Percentiles rank a stretch among this genome's conserved stretches.
Evolutionary conservation across 1,140 invertebrate genomes (phyloP).

Genomic region (Lanistes nyassanus): DNA sequence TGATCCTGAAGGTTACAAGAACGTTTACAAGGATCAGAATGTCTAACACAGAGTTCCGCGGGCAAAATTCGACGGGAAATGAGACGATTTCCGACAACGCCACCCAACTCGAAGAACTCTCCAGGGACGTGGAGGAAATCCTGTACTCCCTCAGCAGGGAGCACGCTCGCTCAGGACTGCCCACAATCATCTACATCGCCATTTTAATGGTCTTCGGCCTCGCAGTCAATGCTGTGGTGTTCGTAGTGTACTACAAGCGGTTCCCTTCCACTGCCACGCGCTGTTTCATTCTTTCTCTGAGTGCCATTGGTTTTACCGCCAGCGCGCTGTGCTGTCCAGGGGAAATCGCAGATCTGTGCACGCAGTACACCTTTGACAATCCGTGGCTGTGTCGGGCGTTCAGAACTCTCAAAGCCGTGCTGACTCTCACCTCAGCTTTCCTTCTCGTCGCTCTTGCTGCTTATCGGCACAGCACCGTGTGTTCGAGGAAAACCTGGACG

Average conservation of each 20-base stretch:
- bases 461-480: slow-evolving; percentile 34
- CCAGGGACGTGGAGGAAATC: neutral
- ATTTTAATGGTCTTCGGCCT: slow-evolving; percentile 34
- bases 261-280: slow-evolving; percentile 32
- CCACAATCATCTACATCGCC: slow-evolving; percentile 34
- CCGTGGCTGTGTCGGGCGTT: slow-evolving; percentile 23
- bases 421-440: slow-evolving; percentile 25
- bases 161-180: slow-evolving; percentile 16
- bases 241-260: slow-evolving; percentile 35
- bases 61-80: no score
- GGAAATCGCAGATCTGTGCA: slow-evolving; percentile 29
- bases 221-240: slow-evolving; percentile 38
- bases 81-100: no score
- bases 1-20: no score
- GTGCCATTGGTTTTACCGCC: slow-evolving; percentile 36
- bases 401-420: slow-evolving; percentile 28
- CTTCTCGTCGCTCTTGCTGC: slow-evolving; percentile 35
- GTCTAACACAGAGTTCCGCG: no score
- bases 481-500: slow-evolving; percentile 16
- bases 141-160: neutral
- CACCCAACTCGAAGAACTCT: no score
- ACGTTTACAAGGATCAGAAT: no score
- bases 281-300: slow-evolving; percentile 38
- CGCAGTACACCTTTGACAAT: slow-evolving; percentile 8
- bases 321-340: slow-evolving; percentile 35